Evolutionary conservation across 2,888 invertebrate species (phyloP).

Genomic region (Notocelia uddmanniana): DNA sequence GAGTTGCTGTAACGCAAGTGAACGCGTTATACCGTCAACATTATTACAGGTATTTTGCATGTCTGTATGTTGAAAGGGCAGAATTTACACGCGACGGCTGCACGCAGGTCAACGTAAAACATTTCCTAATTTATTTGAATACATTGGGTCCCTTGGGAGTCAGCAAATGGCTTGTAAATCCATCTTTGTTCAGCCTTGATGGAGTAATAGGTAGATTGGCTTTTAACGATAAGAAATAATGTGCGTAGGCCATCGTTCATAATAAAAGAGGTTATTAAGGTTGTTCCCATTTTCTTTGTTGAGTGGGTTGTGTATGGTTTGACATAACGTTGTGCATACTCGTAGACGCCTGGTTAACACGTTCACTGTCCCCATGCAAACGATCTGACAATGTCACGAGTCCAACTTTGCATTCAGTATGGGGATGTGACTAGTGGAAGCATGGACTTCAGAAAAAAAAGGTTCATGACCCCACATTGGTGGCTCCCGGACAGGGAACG

Average conservation of each 20-base stretch:
- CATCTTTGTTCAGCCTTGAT: conserved; percentile 36
- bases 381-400: too few species aligned
- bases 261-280: not conserved
- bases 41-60: conserved; percentile 47
- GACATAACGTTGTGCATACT: not conserved
- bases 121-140: conserved; percentile 49
- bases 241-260: conserved; percentile 26
- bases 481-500: too few species aligned
- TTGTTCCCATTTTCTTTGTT: not conserved
- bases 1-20: conserved; percentile 8
- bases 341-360: too few species aligned
- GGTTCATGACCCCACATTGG: too few species aligned
- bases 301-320: not conserved
- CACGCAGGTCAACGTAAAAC: conserved; percentile 50
- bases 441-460: too few species aligned
- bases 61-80: conserved; percentile 48
- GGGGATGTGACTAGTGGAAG: too few species aligned
- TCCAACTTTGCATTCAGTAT: too few species aligned
- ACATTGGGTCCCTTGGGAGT: conserved; percentile 32
- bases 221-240: conserved; percentile 38
- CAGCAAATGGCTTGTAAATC: conserved; percentile 41
- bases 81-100: conserved; percentile 50
- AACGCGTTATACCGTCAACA: conserved; percentile 33
- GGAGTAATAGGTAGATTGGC: conserved; percentile 23
- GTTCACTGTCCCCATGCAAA: too few species aligned